Percentiles rank a stretch among this genome's conserved stretches.
Evolutionary conservation across 2,888 invertebrate species (phyloP).

Genomic region (Agrochola lychnidis): DNA sequence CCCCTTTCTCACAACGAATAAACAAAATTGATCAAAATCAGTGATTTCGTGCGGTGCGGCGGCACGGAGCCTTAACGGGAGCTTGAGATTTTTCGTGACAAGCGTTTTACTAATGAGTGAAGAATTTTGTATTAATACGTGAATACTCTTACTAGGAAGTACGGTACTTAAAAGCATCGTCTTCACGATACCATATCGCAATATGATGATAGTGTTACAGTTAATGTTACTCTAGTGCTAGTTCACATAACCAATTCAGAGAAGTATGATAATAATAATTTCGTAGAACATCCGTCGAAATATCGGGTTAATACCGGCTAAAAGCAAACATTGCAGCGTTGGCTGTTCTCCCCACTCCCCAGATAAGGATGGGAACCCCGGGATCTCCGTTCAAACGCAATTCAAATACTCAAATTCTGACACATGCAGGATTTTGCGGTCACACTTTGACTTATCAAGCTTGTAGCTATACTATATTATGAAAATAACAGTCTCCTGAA

Average conservation of each 20-base stretch:
- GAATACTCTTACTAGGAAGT: slow-evolving; percentile 3
- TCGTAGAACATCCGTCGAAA: background rate
- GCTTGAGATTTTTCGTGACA: slow-evolving; percentile 32
- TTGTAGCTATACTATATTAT: too few relatives aligned
- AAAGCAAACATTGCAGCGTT: background rate
- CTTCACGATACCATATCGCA: background rate
- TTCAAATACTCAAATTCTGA: slow-evolving; percentile 2
- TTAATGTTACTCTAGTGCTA: background rate
- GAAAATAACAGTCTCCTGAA: background rate
- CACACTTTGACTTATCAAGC: background rate
- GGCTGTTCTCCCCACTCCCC: background rate
- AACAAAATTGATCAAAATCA: too few relatives aligned
- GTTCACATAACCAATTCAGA: background rate
- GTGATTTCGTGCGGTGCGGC: too few relatives aligned
- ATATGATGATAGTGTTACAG: background rate
- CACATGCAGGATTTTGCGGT: background rate
- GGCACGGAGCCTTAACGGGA: too few relatives aligned
- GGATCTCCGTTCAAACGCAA: background rate
- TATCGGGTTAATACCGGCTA: slow-evolving; percentile 11
- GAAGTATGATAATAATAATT: background rate
- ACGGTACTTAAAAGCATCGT: background rate
- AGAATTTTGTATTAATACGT: slow-evolving; percentile 24
- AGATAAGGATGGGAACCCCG: background rate
- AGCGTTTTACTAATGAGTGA: slow-evolving; percentile 42
- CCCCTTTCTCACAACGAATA: too few relatives aligned